These are phyloP conservation scores for Odontocolon sp. DNA, from an alignment of 2,888 invertebrate genomes.

Conservation along the genomic window DNA sequence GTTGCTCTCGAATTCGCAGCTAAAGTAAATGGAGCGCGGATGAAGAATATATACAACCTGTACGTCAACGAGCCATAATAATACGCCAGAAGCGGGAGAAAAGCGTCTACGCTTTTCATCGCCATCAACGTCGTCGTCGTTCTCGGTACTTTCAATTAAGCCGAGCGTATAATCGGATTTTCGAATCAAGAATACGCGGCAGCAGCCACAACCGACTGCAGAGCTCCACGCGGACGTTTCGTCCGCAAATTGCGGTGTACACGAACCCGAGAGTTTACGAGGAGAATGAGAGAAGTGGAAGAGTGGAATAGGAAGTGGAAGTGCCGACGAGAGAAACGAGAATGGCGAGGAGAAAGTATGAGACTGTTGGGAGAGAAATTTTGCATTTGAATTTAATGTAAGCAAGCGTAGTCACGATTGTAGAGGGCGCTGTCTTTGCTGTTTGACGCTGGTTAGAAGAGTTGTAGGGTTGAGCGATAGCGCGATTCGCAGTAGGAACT, in stretches of 20 bases:
- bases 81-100: constrained; percentile 20
- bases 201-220: neutral
- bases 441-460: neutral
- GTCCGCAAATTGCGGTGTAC: constrained; percentile 18
- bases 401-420: constrained; percentile 34
- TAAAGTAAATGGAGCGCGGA: neutral
- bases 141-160: constrained; percentile 53
- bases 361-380: constrained; percentile 36
- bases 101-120: constrained; percentile 36
- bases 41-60: neutral
- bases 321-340: neutral
- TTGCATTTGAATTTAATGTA: constrained; percentile 31
- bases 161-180: constrained; percentile 57
- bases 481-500: constrained; percentile 35
- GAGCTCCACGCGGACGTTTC: neutral
- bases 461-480: no score
- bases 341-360: constrained; percentile 1
- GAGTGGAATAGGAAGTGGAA: neutral
- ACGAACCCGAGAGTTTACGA: neutral
- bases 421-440: neutral
- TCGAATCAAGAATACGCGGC: constrained; percentile 49
- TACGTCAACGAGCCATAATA: constrained; percentile 38
- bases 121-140: constrained; percentile 21
- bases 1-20: neutral
- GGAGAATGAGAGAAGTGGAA: neutral